phyloP scores from a whole-genome alignment of 2,797 vertebrate species.

The Cynopterus sphinx region DNA sequence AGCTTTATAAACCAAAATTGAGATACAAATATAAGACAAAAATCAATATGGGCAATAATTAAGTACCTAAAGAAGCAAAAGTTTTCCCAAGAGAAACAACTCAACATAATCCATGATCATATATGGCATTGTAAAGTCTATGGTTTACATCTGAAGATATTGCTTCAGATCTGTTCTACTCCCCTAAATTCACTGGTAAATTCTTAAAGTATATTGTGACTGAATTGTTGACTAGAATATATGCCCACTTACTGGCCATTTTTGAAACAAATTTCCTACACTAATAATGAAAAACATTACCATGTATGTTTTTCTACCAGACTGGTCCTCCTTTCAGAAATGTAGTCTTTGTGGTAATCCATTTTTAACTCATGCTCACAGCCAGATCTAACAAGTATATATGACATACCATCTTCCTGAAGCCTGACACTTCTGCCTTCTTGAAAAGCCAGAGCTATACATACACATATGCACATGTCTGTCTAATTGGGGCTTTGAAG shows the following conservation, averaged over 20 bases:
- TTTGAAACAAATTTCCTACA: background rate
- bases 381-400: background rate
- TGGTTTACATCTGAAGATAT: background rate
- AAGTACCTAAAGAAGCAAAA: background rate
- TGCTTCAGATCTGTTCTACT: background rate
- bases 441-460: background rate
- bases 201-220: background rate
- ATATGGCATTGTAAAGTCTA: background rate
- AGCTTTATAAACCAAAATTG: background rate
- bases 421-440: background rate
- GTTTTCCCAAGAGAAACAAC: background rate
- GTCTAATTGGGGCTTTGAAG: background rate
- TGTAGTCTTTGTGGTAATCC: background rate
- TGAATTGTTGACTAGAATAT: background rate
- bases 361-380: background rate
- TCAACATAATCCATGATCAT: background rate
- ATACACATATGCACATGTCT: too few relatives aligned
- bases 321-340: background rate
- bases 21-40: background rate
- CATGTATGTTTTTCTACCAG: background rate
- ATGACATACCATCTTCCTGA: background rate
- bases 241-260: background rate
- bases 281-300: background rate
- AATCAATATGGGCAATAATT: background rate
- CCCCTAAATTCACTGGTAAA: background rate